phyloP scores from a whole-genome alignment of 2,797 vertebrate genomes.

The Cuculus canorus region DNA sequence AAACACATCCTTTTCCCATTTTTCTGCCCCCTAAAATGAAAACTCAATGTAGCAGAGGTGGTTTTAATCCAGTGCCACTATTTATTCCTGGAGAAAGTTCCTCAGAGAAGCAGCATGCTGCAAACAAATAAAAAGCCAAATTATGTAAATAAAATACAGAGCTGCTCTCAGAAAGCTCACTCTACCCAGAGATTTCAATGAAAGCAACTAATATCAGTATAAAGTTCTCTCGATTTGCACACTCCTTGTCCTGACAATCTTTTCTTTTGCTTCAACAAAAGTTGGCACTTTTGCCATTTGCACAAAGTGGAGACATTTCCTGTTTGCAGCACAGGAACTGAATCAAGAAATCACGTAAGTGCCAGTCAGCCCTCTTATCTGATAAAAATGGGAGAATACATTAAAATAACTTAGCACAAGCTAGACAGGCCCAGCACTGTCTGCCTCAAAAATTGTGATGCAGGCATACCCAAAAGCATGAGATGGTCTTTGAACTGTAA shows the following conservation, averaged over 20 bases:
- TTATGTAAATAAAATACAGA: neutral
- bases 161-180: neutral
- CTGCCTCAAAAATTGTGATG: neutral
- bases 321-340: constrained; percentile 62
- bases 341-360: constrained; percentile 51
- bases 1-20: neutral
- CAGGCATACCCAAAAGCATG: neutral
- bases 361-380: constrained; percentile 34
- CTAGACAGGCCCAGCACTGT: neutral
- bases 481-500: neutral
- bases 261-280: constrained; percentile 47
- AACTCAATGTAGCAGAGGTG: neutral
- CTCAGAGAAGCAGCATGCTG: neutral
- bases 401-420: constrained; percentile 34
- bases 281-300: constrained; percentile 55
- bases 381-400: constrained; percentile 48
- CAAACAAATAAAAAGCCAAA: neutral
- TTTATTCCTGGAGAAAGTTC: neutral
- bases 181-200: neutral
- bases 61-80: neutral
- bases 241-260: constrained; percentile 26
- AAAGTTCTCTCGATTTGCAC: constrained; percentile 27
- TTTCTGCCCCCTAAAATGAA: neutral
- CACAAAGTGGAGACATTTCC: constrained; percentile 64
- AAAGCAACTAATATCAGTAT: constrained; percentile 25